Conservation (phyloP, 2,113 vertebrate species). For the Brachypodius melanocephalos region DNA sequence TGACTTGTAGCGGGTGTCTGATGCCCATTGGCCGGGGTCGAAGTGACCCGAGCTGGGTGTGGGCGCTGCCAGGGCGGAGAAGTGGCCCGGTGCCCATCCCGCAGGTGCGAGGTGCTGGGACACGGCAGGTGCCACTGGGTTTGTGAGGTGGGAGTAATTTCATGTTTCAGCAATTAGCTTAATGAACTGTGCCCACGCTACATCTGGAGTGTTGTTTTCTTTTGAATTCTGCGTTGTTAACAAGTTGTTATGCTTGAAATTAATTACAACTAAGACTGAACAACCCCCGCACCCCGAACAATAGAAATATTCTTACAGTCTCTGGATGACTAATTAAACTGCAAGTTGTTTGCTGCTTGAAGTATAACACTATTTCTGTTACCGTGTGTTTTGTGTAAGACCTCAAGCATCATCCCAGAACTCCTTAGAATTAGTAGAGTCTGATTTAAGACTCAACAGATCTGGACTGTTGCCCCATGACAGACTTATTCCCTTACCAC, state of each 20-base stretch:
- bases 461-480: neutral
- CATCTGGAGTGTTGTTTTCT: neutral
- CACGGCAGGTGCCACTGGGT: neutral
- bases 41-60: neutral
- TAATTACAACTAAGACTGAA: neutral
- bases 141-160: neutral
- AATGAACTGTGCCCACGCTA: neutral
- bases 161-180: neutral
- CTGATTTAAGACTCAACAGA: neutral
- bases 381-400: neutral
- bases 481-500: neutral
- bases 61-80: neutral
- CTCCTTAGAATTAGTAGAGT: neutral
- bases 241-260: neutral
- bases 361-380: neutral
- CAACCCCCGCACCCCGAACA: neutral
- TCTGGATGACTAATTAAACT: neutral
- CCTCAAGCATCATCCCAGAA: no score
- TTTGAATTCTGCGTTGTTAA: neutral
- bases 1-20: rapidly evolving
- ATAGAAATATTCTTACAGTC: neutral
- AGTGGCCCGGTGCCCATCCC: neutral
- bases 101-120: neutral
- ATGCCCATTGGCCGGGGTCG: rapidly evolving
- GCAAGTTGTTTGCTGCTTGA: neutral